Evolutionary conservation across 2,888 invertebrate species (phyloP), one percentile per base, ranked within the genome.

Genomic region (Troglohyphantes excavatus): DNA sequence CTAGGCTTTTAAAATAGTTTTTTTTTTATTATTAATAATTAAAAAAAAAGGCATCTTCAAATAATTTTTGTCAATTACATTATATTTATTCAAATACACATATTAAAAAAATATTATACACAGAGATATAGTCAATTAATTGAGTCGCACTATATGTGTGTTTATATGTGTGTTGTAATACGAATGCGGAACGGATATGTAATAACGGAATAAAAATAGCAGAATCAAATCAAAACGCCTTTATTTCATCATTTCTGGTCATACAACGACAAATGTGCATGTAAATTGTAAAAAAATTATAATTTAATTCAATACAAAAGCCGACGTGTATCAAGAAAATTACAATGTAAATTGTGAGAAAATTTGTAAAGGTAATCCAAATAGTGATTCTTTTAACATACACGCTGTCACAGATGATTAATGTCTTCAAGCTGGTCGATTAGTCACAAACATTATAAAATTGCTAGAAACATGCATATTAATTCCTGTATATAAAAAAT

Each of bases 201-300:
- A n/a, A 39, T 11, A 39, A 39, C 39, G 3, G 13, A 13, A 39
- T 7, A 39, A 13, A 39, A 39, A 39, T 39, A 39, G 1, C 39
- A 39, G 23, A 23, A 26, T 53, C 26, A 46, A 72, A 72, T 43
- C 75, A 29, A 85, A 68, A 33, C 67, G 75, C 53, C 63, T 85
- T 85, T 85, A 85, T 85, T 84, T 84, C 59, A 39, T 65, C 78
- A 78, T 63, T 63, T 63, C 39, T 61, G 23, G 67, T 59, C 29
- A 73, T 27, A 27, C 21, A 65, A 78, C 65, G 65, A 33, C 26
- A 78, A 68, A 53, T 33, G 79, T 87, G 87, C 87, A 68, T 53
- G 43, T 70, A 86, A 72, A 65, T 46, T 79, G 79, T 87, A 87
- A 59, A 81, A n/a, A 87, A 79, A n/a, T 63, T 78, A 86, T 79